These are phyloP conservation scores for Sebastes hubbsi DNA, from an alignment of 2,797 vertebrate genomes.

Conservation along the genomic window DNA sequence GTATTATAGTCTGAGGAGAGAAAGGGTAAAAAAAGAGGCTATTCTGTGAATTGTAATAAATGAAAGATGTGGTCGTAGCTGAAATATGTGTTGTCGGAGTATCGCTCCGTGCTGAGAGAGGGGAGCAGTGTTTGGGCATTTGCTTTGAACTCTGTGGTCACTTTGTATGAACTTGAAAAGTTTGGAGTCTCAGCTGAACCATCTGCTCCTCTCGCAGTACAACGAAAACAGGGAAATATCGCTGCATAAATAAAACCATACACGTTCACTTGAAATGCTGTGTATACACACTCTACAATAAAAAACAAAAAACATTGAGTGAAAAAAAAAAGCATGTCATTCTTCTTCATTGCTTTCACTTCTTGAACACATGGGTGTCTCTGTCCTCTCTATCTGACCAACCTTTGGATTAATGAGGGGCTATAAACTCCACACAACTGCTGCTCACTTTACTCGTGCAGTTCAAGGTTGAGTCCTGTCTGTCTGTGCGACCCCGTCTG, in stretches of 20 bases:
- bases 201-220: constrained; percentile 2
- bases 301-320: constrained; percentile 35
- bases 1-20: constrained; percentile 71
- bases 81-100: constrained; percentile 10
- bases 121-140: constrained; percentile 17
- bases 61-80: constrained; percentile 24
- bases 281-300: constrained; percentile 72
- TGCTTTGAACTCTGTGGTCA: constrained; percentile 45
- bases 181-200: constrained; percentile 7
- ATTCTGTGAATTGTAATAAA: constrained; percentile 70
- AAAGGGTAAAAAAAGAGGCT: constrained; percentile 21
- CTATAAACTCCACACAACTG: not conserved
- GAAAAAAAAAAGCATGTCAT: not conserved
- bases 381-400: not conserved
- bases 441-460: not conserved
- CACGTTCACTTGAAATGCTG: constrained; percentile 67
- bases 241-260: constrained; percentile 14
- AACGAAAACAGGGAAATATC: constrained; percentile 24
- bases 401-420: constrained; percentile 30
- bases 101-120: constrained; percentile 22
- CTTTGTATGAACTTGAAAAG: constrained; percentile 51
- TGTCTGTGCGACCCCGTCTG: not conserved
- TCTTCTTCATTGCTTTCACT: not conserved
- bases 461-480: not conserved
- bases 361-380: not conserved